Conservation (phyloP, 2,888 invertebrate genomes). For the Stenchaetothrips biformis region DNA sequence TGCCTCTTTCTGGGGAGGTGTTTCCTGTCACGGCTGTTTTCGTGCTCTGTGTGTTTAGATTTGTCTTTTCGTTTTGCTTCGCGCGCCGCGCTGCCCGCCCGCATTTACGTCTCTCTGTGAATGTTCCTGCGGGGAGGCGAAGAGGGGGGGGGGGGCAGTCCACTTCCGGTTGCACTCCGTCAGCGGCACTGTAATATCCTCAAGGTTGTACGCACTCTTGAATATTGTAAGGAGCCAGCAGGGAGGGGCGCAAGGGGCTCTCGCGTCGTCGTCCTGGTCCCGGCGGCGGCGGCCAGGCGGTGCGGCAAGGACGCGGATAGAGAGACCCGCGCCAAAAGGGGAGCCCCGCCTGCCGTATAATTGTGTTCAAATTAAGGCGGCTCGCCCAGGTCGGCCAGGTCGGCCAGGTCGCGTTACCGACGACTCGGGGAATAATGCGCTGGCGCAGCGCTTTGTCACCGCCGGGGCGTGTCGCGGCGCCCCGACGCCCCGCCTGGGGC, state of each 20-base stretch:
- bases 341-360: not conserved
- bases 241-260: too few species aligned
- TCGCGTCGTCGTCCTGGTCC: too few species aligned
- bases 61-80: constrained; percentile 19
- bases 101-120: not conserved
- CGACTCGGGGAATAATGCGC: not conserved
- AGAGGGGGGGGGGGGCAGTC: too few species aligned
- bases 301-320: too few species aligned
- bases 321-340: not conserved
- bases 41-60: constrained; percentile 23
- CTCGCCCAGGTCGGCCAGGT: not conserved
- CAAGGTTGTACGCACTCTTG: too few species aligned
- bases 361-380: not conserved
- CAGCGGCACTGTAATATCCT: too few species aligned
- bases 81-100: not conserved
- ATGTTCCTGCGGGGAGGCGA: too few species aligned
- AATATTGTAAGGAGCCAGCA: too few species aligned
- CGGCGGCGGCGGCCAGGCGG: too few species aligned
- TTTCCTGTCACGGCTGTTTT: constrained; percentile 18
- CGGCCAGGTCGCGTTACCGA: not conserved
- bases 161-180: too few species aligned
- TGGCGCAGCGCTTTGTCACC: constrained; percentile 22
- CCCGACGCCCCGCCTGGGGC: not conserved
- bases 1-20: not conserved
- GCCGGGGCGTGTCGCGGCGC: not conserved